Evolutionary conservation across 1,140 invertebrate genomes (phyloP).

Genomic region (Panulirus ornatus): DNA sequence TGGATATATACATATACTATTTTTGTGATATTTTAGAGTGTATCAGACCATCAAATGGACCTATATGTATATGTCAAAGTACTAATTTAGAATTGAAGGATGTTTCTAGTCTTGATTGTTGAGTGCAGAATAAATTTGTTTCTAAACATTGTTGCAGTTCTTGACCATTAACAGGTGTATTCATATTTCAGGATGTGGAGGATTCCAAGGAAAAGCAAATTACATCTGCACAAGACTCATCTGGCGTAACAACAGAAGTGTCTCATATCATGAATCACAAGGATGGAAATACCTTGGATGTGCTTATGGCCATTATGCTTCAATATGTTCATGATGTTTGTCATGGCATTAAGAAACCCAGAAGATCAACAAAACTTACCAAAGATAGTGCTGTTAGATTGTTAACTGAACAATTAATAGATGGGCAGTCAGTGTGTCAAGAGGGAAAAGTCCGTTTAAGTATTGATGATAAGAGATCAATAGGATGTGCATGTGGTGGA

Average conservation of each 20-base stretch:
- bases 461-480: slow-evolving; percentile 21
- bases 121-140: neutral
- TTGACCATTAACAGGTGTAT: neutral
- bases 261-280: slow-evolving; percentile 24
- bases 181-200: slow-evolving; percentile 28
- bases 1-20: no score
- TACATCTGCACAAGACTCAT: neutral
- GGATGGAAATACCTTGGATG: slow-evolving; percentile 55
- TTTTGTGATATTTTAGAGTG: no score
- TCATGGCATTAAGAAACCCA: slow-evolving; percentile 29
- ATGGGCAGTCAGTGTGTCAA: neutral
- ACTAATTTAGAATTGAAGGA: no score
- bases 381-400: neutral
- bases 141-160: neutral
- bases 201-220: neutral
- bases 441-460: neutral
- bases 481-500: slow-evolving; percentile 68
- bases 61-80: no score
- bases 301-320: slow-evolving; percentile 55
- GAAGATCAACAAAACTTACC: neutral
- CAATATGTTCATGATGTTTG: slow-evolving; percentile 60
- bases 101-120: neutral
- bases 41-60: no score
- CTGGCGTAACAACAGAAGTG: neutral
- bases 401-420: neutral